phyloP scores from a whole-genome alignment of 2,888 invertebrate species.

The Stenichneumon culpator region DNA sequence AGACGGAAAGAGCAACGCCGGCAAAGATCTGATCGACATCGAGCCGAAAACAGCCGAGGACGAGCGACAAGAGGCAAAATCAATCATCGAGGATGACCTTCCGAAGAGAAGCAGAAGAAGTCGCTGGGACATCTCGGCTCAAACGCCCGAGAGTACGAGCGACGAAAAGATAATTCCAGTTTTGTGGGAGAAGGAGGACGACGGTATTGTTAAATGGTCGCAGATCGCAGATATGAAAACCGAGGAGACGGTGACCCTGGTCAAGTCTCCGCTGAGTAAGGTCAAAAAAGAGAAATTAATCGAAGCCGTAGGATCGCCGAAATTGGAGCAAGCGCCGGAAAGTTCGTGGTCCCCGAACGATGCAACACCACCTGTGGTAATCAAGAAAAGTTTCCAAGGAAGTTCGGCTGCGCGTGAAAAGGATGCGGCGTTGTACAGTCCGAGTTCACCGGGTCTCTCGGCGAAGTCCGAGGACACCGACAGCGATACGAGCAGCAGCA shows the following conservation, averaged over 20 bases:
- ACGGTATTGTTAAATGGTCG: constrained; percentile 57
- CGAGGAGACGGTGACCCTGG: not conserved
- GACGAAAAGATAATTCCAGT: constrained; percentile 76
- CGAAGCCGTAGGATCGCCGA: constrained; percentile 29
- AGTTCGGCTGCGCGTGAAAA: constrained; percentile 62
- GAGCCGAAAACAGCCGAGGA: constrained; percentile 1
- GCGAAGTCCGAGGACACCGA: constrained; percentile 77
- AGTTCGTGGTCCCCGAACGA: constrained; percentile 31
- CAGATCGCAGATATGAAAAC: constrained; percentile 30
- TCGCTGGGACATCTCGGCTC: constrained; percentile 81
- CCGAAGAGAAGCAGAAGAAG: constrained; percentile 73
- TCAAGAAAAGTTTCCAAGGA: constrained; percentile 67
- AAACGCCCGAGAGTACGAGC: constrained; percentile 73
- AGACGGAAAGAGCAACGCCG: not conserved
- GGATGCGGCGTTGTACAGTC: constrained; percentile 77
- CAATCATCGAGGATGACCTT: constrained; percentile 34
- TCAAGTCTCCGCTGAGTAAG: not conserved
- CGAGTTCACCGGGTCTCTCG: constrained; percentile 80
- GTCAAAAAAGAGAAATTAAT: constrained; percentile 42
- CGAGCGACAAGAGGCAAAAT: constrained; percentile 21
- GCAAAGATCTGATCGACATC: constrained; percentile 20
- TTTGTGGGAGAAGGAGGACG: constrained; percentile 76
- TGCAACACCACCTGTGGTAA: constrained; percentile 50
- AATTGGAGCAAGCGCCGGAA: constrained; percentile 57
- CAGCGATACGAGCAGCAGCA: constrained; percentile 26